Evolutionary conservation across 2,888 invertebrate species (phyloP), one percentile per base, ranked within the genome.

Genomic region (Pilophorus perplexus): DNA sequence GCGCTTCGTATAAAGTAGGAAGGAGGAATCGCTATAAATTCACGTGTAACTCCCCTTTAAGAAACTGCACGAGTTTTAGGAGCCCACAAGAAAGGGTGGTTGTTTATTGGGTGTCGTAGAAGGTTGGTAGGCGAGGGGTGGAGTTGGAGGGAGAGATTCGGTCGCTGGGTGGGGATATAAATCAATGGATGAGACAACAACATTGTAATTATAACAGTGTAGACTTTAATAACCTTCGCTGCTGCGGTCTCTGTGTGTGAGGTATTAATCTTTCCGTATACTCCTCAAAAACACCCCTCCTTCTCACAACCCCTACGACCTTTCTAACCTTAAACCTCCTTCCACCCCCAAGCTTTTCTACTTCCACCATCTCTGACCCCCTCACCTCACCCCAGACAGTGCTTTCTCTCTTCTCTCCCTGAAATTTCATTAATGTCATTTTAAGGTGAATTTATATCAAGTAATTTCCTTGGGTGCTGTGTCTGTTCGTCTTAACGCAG

Each of bases 371-470:
- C 52, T n/a, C 14, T 25, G 27, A n/a, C 18, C 16, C 16, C 16
- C 16, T 42, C 27, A 5, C 55, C 55, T 14, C 37, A 2, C 33
- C 18, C 33, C 55, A 28, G 16, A 42, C 42, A 42, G 42, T 42
- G 48, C 25, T 40, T 23, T 42, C 57, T 60, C 22, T 22, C 50
- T 25, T 25, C 38, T 14, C 50, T 20, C 16, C 33, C 69, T 68
- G 72, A 79, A 79, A 79, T 80, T 80, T 80, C 80, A 80, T 80
- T 80, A 80, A 80, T 79, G 80, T 80, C 80, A 80, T 79, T 79
- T 80, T 79, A 78, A 79, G 79, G 79, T 79, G 77, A 80, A 80
- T 80, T 80, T 80, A 80, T 80, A 78, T 75, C 75, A 75, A 72
- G 79, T 78, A 80, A 80, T 80, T 80, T 80, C 79, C 78, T 70